phyloP scores from a whole-genome alignment of 2,888 invertebrate species.

The Gymnosoma rotundatum region DNA sequence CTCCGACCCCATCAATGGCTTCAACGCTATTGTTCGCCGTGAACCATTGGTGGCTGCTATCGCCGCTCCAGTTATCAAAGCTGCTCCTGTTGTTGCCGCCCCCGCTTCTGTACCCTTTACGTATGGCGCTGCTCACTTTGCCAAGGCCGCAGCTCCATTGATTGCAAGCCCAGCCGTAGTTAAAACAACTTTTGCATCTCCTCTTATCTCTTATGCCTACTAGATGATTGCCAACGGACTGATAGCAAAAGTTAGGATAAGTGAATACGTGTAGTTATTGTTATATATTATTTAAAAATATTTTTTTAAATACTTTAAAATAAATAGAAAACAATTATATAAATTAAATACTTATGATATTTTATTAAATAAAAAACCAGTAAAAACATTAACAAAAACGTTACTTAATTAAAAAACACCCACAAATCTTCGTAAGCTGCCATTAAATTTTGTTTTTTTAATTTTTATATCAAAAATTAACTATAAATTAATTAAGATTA shows the following conservation, averaged over 20 bases:
- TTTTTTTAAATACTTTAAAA: too few relatives aligned
- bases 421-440: too few relatives aligned
- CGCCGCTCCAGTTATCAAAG: conserved; percentile 67
- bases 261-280: conserved; percentile 57
- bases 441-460: too few relatives aligned
- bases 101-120: conserved; percentile 69
- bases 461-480: too few relatives aligned
- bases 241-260: conserved; percentile 50
- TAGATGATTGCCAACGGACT: conserved; percentile 66
- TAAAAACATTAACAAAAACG: too few relatives aligned
- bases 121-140: conserved; percentile 13
- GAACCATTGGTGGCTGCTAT: conserved; percentile 79
- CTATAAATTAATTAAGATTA: too few relatives aligned
- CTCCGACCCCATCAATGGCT: conserved; percentile 81
- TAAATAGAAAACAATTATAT: too few relatives aligned
- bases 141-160: conserved; percentile 73
- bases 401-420: too few relatives aligned
- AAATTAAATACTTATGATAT: too few relatives aligned
- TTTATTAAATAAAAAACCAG: too few relatives aligned
- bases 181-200: conserved; percentile 79
- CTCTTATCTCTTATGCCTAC: conserved; percentile 80
- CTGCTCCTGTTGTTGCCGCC: conserved; percentile 28
- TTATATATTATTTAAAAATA: too few relatives aligned
- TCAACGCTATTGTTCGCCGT: conserved; percentile 81
- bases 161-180: conserved; percentile 78